A percentile compares a stretch with the other conserved stretches of the same genome.
Evolutionary conservation across 2,797 vertebrate species (phyloP).

Genomic region (Peromyscus nudipes): DNA sequence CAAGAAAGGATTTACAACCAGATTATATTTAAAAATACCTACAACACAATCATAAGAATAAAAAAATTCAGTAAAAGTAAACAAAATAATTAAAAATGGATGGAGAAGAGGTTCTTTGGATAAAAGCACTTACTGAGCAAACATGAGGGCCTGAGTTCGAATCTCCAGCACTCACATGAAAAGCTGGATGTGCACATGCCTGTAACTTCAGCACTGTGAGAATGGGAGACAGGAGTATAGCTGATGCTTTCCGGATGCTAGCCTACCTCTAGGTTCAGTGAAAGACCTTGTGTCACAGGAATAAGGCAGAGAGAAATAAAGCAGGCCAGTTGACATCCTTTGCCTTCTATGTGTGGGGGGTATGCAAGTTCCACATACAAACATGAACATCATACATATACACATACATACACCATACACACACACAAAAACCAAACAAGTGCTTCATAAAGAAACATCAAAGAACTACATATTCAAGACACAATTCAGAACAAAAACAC

Average conservation of each 20-base stretch:
- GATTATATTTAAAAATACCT: background rate
- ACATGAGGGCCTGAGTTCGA: background rate
- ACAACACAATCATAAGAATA: background rate
- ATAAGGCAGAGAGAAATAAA: background rate
- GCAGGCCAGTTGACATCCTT: background rate
- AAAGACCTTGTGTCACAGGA: background rate
- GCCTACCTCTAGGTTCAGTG: no score
- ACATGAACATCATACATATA: background rate
- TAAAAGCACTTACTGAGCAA: background rate
- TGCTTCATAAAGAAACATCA: background rate
- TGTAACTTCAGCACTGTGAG: no score
- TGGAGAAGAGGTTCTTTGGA: background rate
- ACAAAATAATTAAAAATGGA: background rate
- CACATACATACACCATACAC: no score
- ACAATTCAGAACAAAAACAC: background rate
- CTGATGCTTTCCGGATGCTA: background rate
- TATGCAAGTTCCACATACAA: background rate
- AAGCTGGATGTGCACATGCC: background rate
- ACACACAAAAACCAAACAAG: background rate
- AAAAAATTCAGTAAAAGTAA: slow-evolving; percentile 29
- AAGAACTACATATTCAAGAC: slow-evolving; percentile 14
- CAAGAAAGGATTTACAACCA: background rate
- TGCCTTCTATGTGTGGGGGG: no score
- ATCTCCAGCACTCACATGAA: background rate
- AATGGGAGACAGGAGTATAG: background rate